These are phyloP conservation scores for Busseola fusca DNA, from an alignment of 2,888 invertebrate species.

Conservation along the genomic window DNA sequence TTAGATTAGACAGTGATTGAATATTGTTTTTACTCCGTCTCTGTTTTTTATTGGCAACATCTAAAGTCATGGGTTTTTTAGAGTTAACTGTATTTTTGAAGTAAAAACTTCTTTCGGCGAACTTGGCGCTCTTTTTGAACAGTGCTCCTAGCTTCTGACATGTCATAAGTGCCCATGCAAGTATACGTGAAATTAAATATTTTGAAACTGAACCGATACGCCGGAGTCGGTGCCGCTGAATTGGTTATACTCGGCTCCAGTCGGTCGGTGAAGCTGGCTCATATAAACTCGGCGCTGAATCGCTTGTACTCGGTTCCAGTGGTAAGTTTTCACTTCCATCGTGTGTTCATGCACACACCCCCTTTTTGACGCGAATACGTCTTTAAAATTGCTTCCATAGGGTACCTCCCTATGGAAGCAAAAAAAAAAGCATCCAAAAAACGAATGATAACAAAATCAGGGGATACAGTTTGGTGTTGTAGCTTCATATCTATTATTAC, in stretches of 20 bases:
- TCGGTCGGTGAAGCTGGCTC: neutral
- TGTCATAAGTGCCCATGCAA: too few species aligned
- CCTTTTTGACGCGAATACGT: too few species aligned
- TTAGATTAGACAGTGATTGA: conserved; percentile 27
- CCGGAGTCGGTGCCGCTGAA: neutral
- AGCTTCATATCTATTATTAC: too few species aligned
- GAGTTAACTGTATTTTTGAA: neutral
- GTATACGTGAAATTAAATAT: too few species aligned
- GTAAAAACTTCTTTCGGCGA: neutral
- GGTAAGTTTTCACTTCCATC: neutral
- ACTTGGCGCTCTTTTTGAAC: neutral
- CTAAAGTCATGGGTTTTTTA: neutral
- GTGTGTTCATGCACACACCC: neutral
- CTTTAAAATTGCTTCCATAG: too few species aligned
- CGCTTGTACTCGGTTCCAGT: neutral
- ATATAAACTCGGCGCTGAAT: neutral
- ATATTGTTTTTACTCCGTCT: conserved; percentile 21
- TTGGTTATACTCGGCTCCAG: neutral
- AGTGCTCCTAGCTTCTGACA: neutral
- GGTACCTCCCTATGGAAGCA: too few species aligned
- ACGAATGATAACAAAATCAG: too few species aligned
- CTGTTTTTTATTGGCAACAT: conserved; percentile 11
- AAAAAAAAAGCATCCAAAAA: too few species aligned
- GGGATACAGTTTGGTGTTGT: too few species aligned
- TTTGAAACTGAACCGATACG: too few species aligned